Evolutionary conservation across 2,888 invertebrate genomes (phyloP).

Genomic region (Orthonevra nobilis): DNA sequence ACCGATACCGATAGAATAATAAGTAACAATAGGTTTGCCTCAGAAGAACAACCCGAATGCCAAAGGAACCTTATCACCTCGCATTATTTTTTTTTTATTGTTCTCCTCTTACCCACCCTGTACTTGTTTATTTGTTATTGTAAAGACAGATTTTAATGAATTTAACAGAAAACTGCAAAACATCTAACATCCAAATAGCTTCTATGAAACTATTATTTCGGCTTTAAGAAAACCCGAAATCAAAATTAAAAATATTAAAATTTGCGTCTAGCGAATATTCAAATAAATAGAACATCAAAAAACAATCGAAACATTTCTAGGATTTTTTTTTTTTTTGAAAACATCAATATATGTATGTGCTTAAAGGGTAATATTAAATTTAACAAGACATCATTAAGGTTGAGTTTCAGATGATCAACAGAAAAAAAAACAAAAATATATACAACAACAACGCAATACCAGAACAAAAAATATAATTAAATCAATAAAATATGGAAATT

Average conservation of each 20-base stretch:
- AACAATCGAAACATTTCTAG: conserved; percentile 32
- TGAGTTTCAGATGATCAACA: not conserved
- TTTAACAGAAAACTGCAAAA: conserved; percentile 14
- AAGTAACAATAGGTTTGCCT: too few relatives aligned
- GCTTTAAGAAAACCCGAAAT: not conserved
- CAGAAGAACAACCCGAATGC: too few relatives aligned
- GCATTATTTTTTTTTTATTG: not conserved
- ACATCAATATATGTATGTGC: conserved; percentile 52
- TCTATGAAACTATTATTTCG: not conserved
- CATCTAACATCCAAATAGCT: conserved; percentile 32
- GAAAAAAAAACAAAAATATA: not conserved
- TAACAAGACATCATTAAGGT: not conserved
- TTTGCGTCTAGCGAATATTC: conserved; percentile 27
- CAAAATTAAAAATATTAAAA: conserved; percentile 1
- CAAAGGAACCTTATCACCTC: not conserved
- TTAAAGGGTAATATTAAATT: too few relatives aligned
- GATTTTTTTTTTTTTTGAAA: too few relatives aligned
- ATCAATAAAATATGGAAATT: conserved; percentile 6
- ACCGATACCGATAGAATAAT: too few relatives aligned
- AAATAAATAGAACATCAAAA: conserved; percentile 13
- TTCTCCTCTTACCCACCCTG: conserved; percentile 17
- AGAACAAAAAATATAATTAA: not conserved
- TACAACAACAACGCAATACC: not conserved
- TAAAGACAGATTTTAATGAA: too few relatives aligned
- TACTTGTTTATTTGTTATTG: conserved; percentile 5